Evolutionary conservation across 2,113 vertebrate species (phyloP).

Genomic region (Oxygymnocypris stewartii): DNA sequence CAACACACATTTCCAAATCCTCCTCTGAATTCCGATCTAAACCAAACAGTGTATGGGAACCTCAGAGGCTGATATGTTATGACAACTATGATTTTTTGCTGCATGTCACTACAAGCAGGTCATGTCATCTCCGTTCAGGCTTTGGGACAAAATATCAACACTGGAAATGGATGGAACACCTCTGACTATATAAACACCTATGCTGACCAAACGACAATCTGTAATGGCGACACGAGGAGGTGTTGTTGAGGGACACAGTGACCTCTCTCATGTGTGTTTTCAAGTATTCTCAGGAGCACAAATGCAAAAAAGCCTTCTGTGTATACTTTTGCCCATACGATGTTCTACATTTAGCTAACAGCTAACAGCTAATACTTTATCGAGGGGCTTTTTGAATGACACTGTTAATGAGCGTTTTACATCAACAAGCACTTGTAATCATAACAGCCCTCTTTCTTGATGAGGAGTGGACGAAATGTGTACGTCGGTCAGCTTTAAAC

Average conservation of each 20-base stretch:
- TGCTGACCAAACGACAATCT: not conserved
- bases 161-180: constrained; percentile 28
- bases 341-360: constrained; percentile 43
- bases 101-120: constrained; percentile 38
- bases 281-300: constrained; percentile 60
- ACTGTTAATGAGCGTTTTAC: constrained; percentile 9
- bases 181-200: constrained; percentile 20
- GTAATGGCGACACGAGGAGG: constrained; percentile 24
- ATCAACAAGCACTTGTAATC: constrained; percentile 30
- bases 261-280: constrained; percentile 44
- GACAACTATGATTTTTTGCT: constrained; percentile 12
- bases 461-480: constrained; percentile 20
- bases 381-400: constrained; percentile 23
- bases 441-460: constrained; percentile 10
- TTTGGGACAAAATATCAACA: constrained; percentile 23
- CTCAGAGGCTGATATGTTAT: constrained; percentile 40
- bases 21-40: constrained; percentile 54
- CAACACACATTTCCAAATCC: constrained; percentile 60
- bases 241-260: constrained; percentile 40
- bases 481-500: not conserved
- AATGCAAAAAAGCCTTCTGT: constrained; percentile 36
- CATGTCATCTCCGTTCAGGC: constrained; percentile 10
- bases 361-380: constrained; percentile 48
- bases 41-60: constrained; percentile 40
- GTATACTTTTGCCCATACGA: constrained; percentile 42